Percentiles rank a stretch among this genome's conserved stretches.
Conservation (phyloP, 2,888 invertebrate genomes). For the Parapristionchus giblindavisi region DNA sequence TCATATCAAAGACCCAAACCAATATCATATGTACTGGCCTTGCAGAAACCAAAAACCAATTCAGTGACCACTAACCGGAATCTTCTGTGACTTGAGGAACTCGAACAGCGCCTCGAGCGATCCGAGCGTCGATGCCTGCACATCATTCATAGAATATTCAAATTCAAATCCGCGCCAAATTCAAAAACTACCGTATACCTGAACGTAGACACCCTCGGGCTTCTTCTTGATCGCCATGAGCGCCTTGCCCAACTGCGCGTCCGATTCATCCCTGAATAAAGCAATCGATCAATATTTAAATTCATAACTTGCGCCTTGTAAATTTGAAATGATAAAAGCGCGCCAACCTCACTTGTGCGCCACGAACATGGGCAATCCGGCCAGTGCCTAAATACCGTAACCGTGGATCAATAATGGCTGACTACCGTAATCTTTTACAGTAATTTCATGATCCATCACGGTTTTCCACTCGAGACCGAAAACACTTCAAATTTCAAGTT, state of each 20-base stretch:
- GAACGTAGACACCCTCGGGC: slow-evolving; percentile 96
- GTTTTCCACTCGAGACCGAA: too few relatives aligned
- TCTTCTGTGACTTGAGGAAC: slow-evolving; percentile 88
- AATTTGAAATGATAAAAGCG: too few relatives aligned
- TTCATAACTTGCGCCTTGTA: too few relatives aligned
- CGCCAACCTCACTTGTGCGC: slow-evolving; percentile 80
- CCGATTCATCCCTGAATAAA: slow-evolving; percentile 84
- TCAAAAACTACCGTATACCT: slow-evolving; percentile 72
- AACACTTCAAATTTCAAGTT: too few relatives aligned
- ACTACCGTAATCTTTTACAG: too few relatives aligned
- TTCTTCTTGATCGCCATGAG: slow-evolving; percentile 89
- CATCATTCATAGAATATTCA: background rate
- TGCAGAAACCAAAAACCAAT: too few relatives aligned
- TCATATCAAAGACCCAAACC: too few relatives aligned
- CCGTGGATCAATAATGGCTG: too few relatives aligned
- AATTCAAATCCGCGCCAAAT: too few relatives aligned
- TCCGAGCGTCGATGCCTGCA: slow-evolving; percentile 91
- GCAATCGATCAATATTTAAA: too few relatives aligned
- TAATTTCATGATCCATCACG: too few relatives aligned
- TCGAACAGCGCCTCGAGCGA: slow-evolving; percentile 95
- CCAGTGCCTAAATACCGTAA: slow-evolving; percentile 90
- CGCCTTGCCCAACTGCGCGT: slow-evolving; percentile 85
- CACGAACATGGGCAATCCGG: slow-evolving; percentile 88
- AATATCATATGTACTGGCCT: too few relatives aligned
- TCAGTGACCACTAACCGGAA: slow-evolving; percentile 81